Conservation (phyloP, 1,140 invertebrate genomes). For the Cotesia glomerata region DNA sequence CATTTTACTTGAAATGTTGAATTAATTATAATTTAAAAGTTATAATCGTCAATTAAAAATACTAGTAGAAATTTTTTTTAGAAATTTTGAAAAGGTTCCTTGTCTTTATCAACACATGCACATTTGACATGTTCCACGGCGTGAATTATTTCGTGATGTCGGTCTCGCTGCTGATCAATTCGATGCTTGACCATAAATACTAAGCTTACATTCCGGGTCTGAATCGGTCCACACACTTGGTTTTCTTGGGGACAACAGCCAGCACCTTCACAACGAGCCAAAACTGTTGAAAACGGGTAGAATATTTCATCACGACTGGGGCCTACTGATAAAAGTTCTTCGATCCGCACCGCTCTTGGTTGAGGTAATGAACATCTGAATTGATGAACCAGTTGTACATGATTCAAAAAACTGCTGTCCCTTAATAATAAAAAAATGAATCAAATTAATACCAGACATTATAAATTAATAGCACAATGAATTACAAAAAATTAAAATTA, state of each 20-base stretch:
- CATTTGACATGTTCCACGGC: conserved; percentile 53
- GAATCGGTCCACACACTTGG: conserved; percentile 51
- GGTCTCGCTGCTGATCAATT: conserved; percentile 51
- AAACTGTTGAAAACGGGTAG: conserved; percentile 55
- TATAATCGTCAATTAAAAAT: conserved; percentile 16
- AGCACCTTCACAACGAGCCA: conserved; percentile 52
- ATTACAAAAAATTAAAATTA: not conserved
- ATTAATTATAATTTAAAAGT: not conserved
- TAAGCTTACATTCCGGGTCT: conserved; percentile 51
- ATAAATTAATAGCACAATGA: not conserved
- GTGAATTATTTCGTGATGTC: conserved; percentile 55
- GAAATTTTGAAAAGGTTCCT: not conserved
- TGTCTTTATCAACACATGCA: conserved; percentile 39
- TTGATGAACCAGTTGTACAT: conserved; percentile 53
- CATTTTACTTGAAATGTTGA: conserved; percentile 1
- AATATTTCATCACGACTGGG: conserved; percentile 54
- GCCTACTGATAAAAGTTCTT: conserved; percentile 49
- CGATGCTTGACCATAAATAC: conserved; percentile 56
- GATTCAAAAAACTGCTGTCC: conserved; percentile 52
- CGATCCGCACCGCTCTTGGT: conserved; percentile 49
- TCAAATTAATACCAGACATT: not conserved
- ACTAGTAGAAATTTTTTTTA: not conserved
- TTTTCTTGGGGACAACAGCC: conserved; percentile 52
- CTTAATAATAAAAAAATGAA: conserved; percentile 32
- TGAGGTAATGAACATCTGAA: conserved; percentile 54